These are phyloP conservation scores for Andrena cerasifolii DNA, from an alignment of 1,140 invertebrate genomes.

Conservation along the genomic window DNA sequence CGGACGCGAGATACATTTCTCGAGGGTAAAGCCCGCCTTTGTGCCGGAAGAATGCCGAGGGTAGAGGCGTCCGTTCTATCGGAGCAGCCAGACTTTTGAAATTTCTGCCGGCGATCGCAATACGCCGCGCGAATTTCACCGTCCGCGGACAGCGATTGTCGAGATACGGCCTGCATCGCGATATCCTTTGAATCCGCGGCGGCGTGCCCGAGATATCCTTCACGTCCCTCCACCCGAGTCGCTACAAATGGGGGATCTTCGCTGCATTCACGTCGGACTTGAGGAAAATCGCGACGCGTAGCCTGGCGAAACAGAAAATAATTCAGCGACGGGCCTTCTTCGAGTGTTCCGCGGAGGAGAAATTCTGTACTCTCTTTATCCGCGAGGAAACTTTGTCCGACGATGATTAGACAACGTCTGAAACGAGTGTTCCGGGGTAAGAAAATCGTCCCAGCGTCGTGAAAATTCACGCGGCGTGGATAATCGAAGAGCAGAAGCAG, in stretches of 20 bases:
- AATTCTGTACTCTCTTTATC: no score
- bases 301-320: no score
- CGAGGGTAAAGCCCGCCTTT: constrained; percentile 37
- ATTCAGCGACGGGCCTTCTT: no score
- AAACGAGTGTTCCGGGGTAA: neutral
- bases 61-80: constrained; percentile 11
- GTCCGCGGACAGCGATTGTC: constrained; percentile 14
- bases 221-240: neutral
- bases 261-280: neutral
- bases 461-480: neutral
- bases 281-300: no score
- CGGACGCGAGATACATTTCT: constrained; percentile 29
- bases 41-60: constrained; percentile 33
- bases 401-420: neutral
- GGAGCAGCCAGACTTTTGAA: constrained; percentile 23
- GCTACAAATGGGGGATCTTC: neutral
- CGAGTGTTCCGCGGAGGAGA: no score
- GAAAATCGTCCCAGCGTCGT: neutral
- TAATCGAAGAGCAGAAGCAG: neutral
- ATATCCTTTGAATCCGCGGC: constrained; percentile 19
- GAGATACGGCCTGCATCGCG: neutral
- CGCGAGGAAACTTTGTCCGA: no score
- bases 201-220: constrained; percentile 7
- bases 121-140: constrained; percentile 13
- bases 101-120: constrained; percentile 27